These are phyloP conservation scores for Harpagoxenus sublaevis DNA, from an alignment of 2,888 invertebrate species.

Conservation along the genomic window DNA sequence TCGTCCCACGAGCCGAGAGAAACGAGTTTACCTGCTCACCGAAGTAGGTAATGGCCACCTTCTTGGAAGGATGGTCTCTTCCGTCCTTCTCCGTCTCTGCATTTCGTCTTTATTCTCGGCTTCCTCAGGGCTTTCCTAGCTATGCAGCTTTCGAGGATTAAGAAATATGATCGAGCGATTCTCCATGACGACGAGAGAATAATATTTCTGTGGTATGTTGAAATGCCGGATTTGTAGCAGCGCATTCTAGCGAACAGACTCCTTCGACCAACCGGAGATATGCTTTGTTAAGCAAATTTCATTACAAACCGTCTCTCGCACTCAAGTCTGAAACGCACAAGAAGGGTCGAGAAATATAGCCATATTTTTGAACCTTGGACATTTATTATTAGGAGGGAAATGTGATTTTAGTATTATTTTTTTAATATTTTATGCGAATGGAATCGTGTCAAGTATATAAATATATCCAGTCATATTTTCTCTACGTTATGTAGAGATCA, in stretches of 20 bases:
- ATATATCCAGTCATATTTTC: not conserved
- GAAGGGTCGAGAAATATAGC: not conserved
- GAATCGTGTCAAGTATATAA: not conserved
- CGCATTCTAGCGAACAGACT: not conserved
- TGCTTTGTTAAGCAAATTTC: slow-evolving; percentile 39
- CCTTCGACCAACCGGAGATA: slow-evolving; percentile 18
- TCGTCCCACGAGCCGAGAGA: slow-evolving; percentile 30
- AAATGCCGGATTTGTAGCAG: slow-evolving; percentile 4
- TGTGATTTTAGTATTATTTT: not conserved
- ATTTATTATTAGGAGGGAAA: not conserved
- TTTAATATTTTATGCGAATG: not conserved
- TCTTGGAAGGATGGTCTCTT: slow-evolving; percentile 49
- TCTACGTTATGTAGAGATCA: not conserved
- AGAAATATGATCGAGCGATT: slow-evolving; percentile 17
- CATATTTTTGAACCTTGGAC: not conserved
- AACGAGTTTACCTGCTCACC: slow-evolving; percentile 60
- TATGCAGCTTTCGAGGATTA: slow-evolving; percentile 24
- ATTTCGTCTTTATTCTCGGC: not conserved
- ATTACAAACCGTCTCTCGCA: slow-evolving; percentile 18
- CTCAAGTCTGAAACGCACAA: not conserved
- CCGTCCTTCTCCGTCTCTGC: not conserved
- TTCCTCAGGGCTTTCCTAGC: not conserved
- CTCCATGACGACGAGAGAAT: not conserved
- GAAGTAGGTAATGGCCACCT: slow-evolving; percentile 55
- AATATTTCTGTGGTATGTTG: slow-evolving; percentile 28